Evolutionary conservation across 2,113 vertebrate species (phyloP).

Genomic region (Rallus limicola): DNA sequence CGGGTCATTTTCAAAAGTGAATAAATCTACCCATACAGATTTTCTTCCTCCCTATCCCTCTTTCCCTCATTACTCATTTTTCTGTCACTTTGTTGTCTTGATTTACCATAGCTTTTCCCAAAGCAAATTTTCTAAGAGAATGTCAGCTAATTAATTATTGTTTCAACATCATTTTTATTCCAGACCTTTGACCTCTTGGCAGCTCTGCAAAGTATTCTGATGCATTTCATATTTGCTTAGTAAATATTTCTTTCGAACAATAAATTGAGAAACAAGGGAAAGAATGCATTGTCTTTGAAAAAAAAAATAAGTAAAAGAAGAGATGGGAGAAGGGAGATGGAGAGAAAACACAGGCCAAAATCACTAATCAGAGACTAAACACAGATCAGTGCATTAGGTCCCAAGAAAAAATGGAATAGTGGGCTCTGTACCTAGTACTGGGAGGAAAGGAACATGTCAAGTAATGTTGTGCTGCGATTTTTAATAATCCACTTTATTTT

Average conservation of each 20-base stretch:
- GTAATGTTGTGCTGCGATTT: neutral
- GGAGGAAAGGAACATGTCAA: neutral
- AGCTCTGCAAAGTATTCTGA: slow-evolving; percentile 44
- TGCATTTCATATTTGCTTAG: slow-evolving; percentile 46
- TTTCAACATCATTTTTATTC: slow-evolving; percentile 65
- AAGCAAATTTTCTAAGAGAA: slow-evolving; percentile 60
- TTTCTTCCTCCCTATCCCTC: slow-evolving; percentile 18
- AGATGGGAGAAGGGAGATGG: neutral
- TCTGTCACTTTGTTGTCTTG: slow-evolving; percentile 34
- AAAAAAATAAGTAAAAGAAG: neutral
- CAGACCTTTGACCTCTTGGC: slow-evolving; percentile 62
- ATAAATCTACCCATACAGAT: neutral
- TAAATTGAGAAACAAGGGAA: slow-evolving; percentile 30
- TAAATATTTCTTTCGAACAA: slow-evolving; percentile 53
- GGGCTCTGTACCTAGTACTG: neutral
- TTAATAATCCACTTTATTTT: slow-evolving; percentile 3
- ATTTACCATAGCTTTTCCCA: slow-evolving; percentile 57
- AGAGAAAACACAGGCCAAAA: neutral
- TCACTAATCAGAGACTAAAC: neutral
- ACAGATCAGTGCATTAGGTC: neutral
- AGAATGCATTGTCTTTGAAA: neutral
- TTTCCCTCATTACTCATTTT: slow-evolving; percentile 43
- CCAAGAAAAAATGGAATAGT: neutral
- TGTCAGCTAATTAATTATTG: slow-evolving; percentile 73
- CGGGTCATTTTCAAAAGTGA: slow-evolving; percentile 29